Base-by-base conservation (phyloP, 2,797 vertebrate genomes). In the Acanthiza pusilla region DNA sequence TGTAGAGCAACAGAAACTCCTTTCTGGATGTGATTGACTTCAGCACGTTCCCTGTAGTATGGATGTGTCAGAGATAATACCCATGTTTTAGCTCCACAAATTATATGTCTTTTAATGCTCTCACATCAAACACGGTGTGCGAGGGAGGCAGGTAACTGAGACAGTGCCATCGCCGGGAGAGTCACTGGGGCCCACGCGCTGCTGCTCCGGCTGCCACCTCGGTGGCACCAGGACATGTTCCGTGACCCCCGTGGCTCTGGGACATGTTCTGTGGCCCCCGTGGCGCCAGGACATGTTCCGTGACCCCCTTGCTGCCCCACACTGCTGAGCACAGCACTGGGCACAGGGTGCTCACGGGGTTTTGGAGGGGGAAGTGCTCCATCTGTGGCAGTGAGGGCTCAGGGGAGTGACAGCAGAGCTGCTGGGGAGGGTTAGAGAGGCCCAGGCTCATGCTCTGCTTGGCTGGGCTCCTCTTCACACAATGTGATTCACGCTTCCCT, bases 1-100 rank as follows among this genome's bases (percentile, higher is more conserved):
- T 0, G 1, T 7, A 45, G n/a, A 80, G 73, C 50, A 74, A 27
- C 25, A 66, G 76, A 81, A 93, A 75, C 32, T 65, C 13, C 17
- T 91, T 78, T 51, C 27, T 58, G 82, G 38, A 10, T 8, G 13
- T 92, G 93, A 96, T 81, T 91, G 91, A 95, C 93, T 93, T 47
- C 57, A 42, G 79, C 78, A 6, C 13, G 1, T 83, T 94, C 86
- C 88, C 78, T 48, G 7, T 86, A 65, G 58, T 66, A 20, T 0
- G 14, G 54, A 89, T 78, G 77, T 83, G 85, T 93, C 81, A 79
- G 83, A 92, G 91, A 94, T 93, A 90, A 91, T 85, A 40, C 38
- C 74, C 13, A 14, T 93, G 93, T 82, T 93, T 93, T 91, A 74
- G 75, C 80, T 92, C 61, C 4, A 11, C 85, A 86, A 88, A 94